phyloP scores from a whole-genome alignment of 2,888 invertebrate species.

The Helobdella robusta region DNA sequence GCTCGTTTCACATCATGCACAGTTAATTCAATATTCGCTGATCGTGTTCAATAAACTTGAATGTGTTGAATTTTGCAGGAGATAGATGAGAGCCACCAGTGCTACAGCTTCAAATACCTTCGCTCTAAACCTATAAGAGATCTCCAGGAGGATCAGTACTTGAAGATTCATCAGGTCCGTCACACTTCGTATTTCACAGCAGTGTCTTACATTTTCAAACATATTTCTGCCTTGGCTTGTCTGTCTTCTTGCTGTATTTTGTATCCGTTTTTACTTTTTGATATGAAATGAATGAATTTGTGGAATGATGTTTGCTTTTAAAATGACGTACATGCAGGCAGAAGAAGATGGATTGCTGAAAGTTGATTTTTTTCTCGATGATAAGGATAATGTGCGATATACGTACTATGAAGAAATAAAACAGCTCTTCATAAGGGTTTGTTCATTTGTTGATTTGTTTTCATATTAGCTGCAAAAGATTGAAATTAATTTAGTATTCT shows the following conservation, averaged over 20 bases:
- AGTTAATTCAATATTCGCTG: too few species aligned
- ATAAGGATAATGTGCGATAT: conserved; percentile 36
- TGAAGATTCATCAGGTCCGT: conserved; percentile 54
- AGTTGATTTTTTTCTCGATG: conserved; percentile 43
- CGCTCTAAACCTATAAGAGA: conserved; percentile 84
- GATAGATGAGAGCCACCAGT: conserved; percentile 84
- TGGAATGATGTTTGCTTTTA: too few species aligned
- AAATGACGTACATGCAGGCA: conserved; percentile 43
- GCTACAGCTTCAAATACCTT: conserved; percentile 70
- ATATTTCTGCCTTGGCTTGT: neutral
- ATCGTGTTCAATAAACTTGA: too few species aligned
- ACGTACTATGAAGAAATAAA: conserved; percentile 77
- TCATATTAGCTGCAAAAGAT: too few species aligned
- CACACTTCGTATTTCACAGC: neutral
- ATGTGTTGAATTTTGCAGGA: conserved; percentile 31
- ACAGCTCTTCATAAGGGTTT: conserved; percentile 68
- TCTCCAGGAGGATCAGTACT: conserved; percentile 76
- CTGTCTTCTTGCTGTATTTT: too few species aligned
- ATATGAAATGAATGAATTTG: too few species aligned
- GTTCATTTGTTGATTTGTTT: too few species aligned
- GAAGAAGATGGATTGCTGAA: conserved; percentile 48
- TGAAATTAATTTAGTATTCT: too few species aligned
- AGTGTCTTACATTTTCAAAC: too few species aligned
- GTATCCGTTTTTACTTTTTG: too few species aligned
- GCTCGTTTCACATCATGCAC: too few species aligned